Conservation (phyloP, 2,888 invertebrate genomes). For the Dexiosoma caninum region DNA sequence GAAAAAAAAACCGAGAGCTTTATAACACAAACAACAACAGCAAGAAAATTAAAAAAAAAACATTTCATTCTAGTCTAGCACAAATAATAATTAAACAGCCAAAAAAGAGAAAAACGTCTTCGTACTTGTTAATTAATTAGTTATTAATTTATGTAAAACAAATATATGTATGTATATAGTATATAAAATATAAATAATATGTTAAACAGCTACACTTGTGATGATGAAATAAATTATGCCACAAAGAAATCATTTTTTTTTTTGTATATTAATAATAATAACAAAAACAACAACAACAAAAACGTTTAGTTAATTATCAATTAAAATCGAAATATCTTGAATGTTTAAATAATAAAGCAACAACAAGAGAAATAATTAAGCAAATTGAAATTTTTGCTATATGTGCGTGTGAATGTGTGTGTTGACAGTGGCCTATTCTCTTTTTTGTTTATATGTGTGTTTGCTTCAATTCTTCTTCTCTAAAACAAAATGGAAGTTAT, state of each 20-base stretch:
- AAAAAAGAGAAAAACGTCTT: slow-evolving; percentile 7
- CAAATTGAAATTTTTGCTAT: slow-evolving; percentile 12
- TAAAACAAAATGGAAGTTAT: slow-evolving; percentile 74
- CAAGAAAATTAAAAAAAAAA: slow-evolving; percentile 19
- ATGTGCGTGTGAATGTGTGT: background rate
- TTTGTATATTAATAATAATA: slow-evolving; percentile 8
- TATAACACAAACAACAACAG: slow-evolving; percentile 9
- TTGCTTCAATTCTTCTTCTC: slow-evolving; percentile 21
- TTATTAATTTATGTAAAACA: slow-evolving; percentile 46
- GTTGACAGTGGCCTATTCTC: background rate
- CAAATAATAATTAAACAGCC: slow-evolving; percentile 23
- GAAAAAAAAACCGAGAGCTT: slow-evolving; percentile 36
- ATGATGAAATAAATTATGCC: slow-evolving; percentile 28
- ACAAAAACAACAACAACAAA: slow-evolving; percentile 32
- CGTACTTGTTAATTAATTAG: slow-evolving; percentile 32
- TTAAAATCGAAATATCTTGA: slow-evolving; percentile 12
- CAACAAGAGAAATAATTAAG: slow-evolving; percentile 35
- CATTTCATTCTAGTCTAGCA: slow-evolving; percentile 38
- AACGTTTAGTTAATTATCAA: slow-evolving; percentile 9
- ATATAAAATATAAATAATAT: slow-evolving; percentile 34
- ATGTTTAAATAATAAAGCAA: background rate
- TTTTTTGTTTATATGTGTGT: slow-evolving; percentile 13
- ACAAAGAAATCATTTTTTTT: slow-evolving; percentile 14
- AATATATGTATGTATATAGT: background rate
- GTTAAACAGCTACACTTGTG: slow-evolving; percentile 39